Evolutionary conservation across 2,888 invertebrate genomes (phyloP).

Genomic region (Euproctis similis): DNA sequence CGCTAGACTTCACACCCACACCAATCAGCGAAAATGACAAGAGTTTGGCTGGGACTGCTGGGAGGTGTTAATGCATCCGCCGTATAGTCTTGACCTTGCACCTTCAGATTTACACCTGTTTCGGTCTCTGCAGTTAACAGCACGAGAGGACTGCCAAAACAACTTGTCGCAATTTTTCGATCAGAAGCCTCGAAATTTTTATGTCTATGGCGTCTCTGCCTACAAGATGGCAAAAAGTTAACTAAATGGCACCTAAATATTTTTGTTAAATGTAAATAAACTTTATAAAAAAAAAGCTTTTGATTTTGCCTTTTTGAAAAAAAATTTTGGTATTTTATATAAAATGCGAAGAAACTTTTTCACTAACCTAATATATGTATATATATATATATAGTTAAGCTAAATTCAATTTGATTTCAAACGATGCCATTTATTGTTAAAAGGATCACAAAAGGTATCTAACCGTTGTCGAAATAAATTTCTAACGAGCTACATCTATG

Average conservation of each 20-base stretch:
- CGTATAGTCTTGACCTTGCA: not conserved
- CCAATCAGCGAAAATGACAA: too few species aligned
- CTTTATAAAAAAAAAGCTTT: not conserved
- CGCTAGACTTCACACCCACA: not conserved
- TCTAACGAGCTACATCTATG: too few species aligned
- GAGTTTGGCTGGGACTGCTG: too few species aligned
- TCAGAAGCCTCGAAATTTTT: slow-evolving; percentile 4
- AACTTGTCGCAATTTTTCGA: slow-evolving; percentile 6
- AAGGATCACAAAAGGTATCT: slow-evolving; percentile 31
- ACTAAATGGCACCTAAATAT: too few species aligned
- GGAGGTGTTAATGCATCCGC: too few species aligned
- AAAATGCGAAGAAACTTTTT: too few species aligned
- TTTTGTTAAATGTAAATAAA: too few species aligned
- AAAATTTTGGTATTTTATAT: too few species aligned
- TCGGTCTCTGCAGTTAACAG: not conserved
- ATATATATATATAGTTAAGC: too few species aligned
- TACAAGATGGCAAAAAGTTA: too few species aligned
- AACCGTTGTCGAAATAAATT: slow-evolving; percentile 28
- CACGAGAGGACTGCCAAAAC: slow-evolving; percentile 3
- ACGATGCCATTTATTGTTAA: slow-evolving; percentile 18
- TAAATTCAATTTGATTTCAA: slow-evolving; percentile 12
- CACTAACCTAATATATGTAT: too few species aligned
- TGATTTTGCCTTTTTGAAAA: not conserved
- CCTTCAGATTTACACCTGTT: not conserved
- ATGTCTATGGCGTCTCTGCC: slow-evolving; percentile 1